Percentiles rank a stretch among this genome's conserved stretches.
These are phyloP conservation scores for Capitulum mitella DNA, from an alignment of 2,888 invertebrate genomes.

Conservation along the genomic window DNA sequence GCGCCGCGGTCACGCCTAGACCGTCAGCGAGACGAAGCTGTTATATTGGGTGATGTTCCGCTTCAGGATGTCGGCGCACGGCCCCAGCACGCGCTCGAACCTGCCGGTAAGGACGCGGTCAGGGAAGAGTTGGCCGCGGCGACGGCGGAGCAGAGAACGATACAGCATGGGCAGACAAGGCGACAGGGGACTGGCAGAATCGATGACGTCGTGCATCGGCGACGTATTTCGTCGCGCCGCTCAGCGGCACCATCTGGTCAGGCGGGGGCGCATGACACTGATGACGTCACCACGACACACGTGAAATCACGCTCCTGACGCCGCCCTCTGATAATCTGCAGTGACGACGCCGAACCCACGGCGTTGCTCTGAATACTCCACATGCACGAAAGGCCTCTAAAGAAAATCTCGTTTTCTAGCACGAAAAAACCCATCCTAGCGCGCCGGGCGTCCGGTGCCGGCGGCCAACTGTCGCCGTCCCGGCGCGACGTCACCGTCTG, in stretches of 20 bases:
- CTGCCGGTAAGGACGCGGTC: too few species aligned
- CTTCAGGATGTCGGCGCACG: conserved; percentile 96
- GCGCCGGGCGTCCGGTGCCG: background rate
- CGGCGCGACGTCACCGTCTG: background rate
- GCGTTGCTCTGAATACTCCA: too few species aligned
- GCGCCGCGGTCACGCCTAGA: conserved; percentile 50
- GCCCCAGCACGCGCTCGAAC: conserved; percentile 96
- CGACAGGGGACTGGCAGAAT: too few species aligned
- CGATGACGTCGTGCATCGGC: too few species aligned
- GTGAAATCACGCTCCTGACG: too few species aligned
- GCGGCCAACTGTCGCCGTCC: background rate
- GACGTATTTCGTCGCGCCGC: too few species aligned
- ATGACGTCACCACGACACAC: too few species aligned
- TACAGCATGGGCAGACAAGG: background rate
- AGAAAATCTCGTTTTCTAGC: background rate
- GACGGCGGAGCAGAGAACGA: background rate
- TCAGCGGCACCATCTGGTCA: too few species aligned
- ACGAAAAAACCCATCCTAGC: background rate
- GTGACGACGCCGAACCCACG: too few species aligned
- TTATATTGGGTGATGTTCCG: conserved; percentile 99
- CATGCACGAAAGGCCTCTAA: background rate
- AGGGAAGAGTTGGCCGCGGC: too few species aligned
- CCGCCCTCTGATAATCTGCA: too few species aligned
- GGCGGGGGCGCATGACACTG: too few species aligned
- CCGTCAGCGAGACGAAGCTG: conserved; percentile 90